phyloP scores from a whole-genome alignment of 2,888 invertebrate genomes.

The Boloria euphrosyne region DNA sequence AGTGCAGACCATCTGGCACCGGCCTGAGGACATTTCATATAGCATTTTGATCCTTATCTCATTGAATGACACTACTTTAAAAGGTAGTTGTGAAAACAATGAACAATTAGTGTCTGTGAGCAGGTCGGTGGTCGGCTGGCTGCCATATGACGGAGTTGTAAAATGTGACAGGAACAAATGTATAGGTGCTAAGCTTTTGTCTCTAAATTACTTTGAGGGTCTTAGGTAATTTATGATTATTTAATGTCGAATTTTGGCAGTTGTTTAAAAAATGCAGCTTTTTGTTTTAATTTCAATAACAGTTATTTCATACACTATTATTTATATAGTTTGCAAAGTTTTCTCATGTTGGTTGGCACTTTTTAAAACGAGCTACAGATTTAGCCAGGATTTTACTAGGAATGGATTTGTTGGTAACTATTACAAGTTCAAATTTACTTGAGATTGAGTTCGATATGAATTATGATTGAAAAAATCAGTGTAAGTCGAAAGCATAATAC shows the following conservation, averaged over 20 bases:
- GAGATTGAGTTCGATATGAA: too few species aligned
- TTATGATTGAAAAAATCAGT: too few species aligned
- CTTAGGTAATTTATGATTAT: slow-evolving; percentile 16
- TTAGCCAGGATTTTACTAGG: too few species aligned
- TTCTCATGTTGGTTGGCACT: too few species aligned
- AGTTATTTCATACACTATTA: too few species aligned
- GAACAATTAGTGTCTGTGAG: slow-evolving; percentile 33
- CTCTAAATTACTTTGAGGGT: not conserved
- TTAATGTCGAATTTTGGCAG: not conserved
- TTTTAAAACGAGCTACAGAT: too few species aligned
- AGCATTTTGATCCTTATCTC: slow-evolving; percentile 2
- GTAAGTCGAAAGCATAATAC: too few species aligned
- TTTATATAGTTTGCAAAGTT: too few species aligned
- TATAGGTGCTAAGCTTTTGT: slow-evolving; percentile 15
- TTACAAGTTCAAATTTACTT: too few species aligned
- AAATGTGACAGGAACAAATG: slow-evolving; percentile 20
- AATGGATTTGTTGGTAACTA: too few species aligned
- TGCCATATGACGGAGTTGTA: slow-evolving; percentile 36
- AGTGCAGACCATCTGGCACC: slow-evolving; percentile 48
- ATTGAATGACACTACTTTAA: not conserved
- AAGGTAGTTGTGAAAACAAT: slow-evolving; percentile 1
- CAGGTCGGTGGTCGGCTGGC: slow-evolving; percentile 36
- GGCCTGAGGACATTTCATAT: slow-evolving; percentile 26
- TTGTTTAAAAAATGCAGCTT: not conserved
- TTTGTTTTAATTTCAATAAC: too few species aligned